Conservation (phyloP, 2,797 vertebrate species). For the Corythornis leucogaster region DNA sequence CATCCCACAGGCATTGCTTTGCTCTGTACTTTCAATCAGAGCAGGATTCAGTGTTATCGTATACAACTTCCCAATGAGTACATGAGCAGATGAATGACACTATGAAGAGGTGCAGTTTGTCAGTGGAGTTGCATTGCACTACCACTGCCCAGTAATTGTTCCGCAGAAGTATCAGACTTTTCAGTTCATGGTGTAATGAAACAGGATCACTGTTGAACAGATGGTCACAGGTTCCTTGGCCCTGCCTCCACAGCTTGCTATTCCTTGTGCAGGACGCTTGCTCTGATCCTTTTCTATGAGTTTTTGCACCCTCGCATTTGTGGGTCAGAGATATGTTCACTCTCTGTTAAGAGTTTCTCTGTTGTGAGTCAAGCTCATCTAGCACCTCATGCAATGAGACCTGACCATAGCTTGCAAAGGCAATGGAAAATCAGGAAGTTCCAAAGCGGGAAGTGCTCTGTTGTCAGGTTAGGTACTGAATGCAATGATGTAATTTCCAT, state of each 20-base stretch:
- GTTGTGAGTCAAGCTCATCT: not conserved
- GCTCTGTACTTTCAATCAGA: not conserved
- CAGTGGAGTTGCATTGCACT: not conserved
- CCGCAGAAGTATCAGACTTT: not conserved
- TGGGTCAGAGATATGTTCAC: not conserved
- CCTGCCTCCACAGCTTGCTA: not conserved
- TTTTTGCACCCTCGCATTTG: not conserved
- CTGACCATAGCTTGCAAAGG: not conserved
- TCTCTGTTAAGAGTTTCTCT: not conserved
- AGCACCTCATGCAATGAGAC: not conserved
- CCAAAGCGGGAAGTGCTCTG: not conserved
- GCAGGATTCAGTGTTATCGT: not conserved
- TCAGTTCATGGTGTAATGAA: not conserved
- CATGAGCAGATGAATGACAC: rapidly evolving
- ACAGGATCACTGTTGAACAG: not conserved
- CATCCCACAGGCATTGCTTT: not conserved
- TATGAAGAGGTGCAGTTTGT: not conserved
- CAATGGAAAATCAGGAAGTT: not conserved
- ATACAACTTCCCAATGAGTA: not conserved
- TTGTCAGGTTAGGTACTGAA: not conserved
- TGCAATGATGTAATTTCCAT: not conserved
- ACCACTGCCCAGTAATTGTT: rapidly evolving
- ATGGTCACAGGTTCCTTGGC: not conserved
- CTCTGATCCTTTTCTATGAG: not conserved
- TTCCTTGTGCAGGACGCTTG: not conserved